phyloP scores from a whole-genome alignment of 2,888 invertebrate genomes.

The Galerucella calmariensis region DNA sequence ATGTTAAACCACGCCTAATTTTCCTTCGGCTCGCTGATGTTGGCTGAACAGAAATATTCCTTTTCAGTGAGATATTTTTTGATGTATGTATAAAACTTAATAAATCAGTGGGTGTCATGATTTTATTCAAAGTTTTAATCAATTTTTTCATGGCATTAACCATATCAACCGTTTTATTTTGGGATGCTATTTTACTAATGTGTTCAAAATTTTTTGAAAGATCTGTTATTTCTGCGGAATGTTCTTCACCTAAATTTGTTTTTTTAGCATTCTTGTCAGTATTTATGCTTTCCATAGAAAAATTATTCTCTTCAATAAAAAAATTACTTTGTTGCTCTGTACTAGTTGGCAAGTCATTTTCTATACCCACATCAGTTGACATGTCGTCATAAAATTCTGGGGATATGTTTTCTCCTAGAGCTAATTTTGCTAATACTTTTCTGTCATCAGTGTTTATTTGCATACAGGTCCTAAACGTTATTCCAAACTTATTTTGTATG shows the following conservation, averaged over 20 bases:
- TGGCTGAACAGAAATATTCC: constrained; percentile 11
- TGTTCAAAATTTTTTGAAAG: no score
- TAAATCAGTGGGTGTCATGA: background rate
- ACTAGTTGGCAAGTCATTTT: no score
- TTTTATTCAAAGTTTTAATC: no score
- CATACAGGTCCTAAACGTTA: constrained; percentile 1
- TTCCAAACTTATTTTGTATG: no score
- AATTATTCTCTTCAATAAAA: background rate
- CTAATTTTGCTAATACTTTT: background rate
- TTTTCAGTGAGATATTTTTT: constrained; percentile 2
- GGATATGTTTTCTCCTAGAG: no score
- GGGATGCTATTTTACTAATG: no score
- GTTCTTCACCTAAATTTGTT: constrained; percentile 3
- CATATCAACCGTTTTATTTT: no score
- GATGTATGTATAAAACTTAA: background rate
- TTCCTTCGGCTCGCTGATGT: constrained; percentile 22
- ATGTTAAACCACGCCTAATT: no score
- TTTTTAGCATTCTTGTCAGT: background rate
- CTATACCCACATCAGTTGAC: no score
- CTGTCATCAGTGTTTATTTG: constrained; percentile 8
- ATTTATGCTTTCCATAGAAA: background rate
- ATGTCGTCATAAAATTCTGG: no score
- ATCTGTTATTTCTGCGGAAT: no score
- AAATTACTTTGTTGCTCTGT: background rate
- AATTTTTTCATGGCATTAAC: background rate